phyloP scores from a whole-genome alignment of 2,113 vertebrate genomes.

The Hydrochoerus hydrochaeris region DNA sequence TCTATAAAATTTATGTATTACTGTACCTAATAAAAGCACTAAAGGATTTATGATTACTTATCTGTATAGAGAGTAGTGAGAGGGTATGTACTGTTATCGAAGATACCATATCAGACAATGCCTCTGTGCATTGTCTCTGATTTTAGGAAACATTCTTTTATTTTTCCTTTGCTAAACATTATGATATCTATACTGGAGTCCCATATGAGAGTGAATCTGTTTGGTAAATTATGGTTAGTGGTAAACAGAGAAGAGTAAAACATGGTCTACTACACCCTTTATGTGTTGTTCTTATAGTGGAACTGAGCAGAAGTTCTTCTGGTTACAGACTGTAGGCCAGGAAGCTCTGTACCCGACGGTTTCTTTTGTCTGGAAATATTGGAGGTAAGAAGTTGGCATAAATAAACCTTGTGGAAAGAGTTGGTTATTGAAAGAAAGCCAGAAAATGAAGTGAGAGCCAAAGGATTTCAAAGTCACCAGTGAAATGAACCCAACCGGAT shows the following conservation, averaged over 20 bases:
- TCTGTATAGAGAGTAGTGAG: neutral
- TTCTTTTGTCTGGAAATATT: conserved; percentile 16
- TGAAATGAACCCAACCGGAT: neutral
- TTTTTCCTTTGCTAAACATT: neutral
- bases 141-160: conserved; percentile 21
- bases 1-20: neutral
- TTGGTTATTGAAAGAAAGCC: neutral
- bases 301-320: conserved; percentile 7
- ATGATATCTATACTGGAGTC: neutral
- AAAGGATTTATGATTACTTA: neutral
- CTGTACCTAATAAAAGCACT: neutral
- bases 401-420: neutral
- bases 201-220: neutral
- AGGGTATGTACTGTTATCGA: neutral
- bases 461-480: conserved; percentile 33
- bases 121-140: conserved; percentile 21
- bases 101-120: neutral
- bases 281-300: neutral
- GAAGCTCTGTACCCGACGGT: neutral
- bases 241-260: neutral
- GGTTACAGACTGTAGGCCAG: neutral
- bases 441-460: neutral
- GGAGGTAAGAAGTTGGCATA: neutral
- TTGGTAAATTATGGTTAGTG: conserved; percentile 30
- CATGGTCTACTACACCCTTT: neutral